A percentile compares a stretch with the other conserved stretches of the same genome.
Conservation (phyloP, 37 sponge, comb jelly and placozoan genomes). For the Spongilla lacustris region DNA sequence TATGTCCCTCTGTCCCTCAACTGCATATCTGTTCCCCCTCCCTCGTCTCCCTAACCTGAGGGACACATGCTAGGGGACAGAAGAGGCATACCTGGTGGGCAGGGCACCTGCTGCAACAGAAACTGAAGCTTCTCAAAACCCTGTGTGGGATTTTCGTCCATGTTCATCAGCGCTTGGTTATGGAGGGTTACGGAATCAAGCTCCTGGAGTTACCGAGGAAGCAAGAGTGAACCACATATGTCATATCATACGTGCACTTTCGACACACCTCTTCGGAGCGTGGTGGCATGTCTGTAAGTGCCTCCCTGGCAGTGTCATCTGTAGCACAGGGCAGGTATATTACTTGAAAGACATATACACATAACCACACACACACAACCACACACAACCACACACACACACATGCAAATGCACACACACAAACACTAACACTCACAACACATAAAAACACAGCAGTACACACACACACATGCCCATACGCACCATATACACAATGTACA, state of each 20-base stretch:
- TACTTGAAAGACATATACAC: background rate
- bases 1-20: no score
- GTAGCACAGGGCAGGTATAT: background rate
- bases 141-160: conserved; percentile 87
- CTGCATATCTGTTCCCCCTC: no score
- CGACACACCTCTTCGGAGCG: conserved; percentile 79
- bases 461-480: background rate
- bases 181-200: conserved; percentile 95
- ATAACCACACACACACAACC: background rate
- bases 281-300: conserved; percentile 98
- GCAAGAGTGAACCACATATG: background rate
- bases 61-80: no score
- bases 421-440: background rate
- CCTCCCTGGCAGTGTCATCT: conserved; percentile 92
- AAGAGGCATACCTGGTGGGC: conserved; percentile 79
- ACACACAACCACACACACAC: background rate
- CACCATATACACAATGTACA: background rate
- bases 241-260: background rate
- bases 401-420: background rate
- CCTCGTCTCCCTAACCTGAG: no score
- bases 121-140: conserved; percentile 99
- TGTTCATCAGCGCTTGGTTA: conserved; percentile 97
- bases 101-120: conserved; percentile 91
- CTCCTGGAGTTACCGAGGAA: conserved; percentile 47
- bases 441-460: background rate